Base-by-base conservation (phyloP, 2,797 vertebrate genomes). In the Amblyopsis hoosieri region DNA sequence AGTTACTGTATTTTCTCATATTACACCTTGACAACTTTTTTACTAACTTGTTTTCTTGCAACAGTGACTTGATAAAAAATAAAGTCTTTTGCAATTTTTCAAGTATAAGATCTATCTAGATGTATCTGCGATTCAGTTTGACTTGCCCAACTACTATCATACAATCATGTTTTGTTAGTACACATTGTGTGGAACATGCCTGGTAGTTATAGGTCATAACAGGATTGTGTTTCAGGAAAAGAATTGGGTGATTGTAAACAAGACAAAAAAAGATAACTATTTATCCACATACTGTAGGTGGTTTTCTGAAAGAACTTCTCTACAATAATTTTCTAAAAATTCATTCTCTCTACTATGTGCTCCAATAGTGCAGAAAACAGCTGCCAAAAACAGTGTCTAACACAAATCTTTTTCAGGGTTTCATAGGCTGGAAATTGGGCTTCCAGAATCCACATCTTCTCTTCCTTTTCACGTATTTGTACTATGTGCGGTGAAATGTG, bases 281-380 rank as follows among this genome's bases (percentile, higher is more conserved):
- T 71, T 74, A 75, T 69, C 52, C 62, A 70, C 56, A 63, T 10
- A 29, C 23, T 29, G 3, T 29, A 71, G 69, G 71, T 62, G 54
- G 62, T 59, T 69, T 70, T 57, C 63, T 61, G 51, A 60, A 72
- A 83, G 76, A 56, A 68, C 55, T 73, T 66, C 62, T 70, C 15
- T 19, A 45, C 53, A 17, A 46, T 49, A 51, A 67, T 78, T 75
- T 65, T 62, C 60, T 52, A 64, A 60, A 76, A 78, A 50, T 29
- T 64, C 56, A 71, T 72, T 78, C 66, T 49, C 52, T 58, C 57
- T 54, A 48, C 50, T 81, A 55, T 65, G 33, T 84, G 87, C 83
- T 88, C 81, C 82, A 81, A 49, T 71, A 79, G 83, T 80, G 77
- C 84, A 81, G 57, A 57, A 76, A 84, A 78, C 79, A 83, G 78